Conservation (phyloP, 2,888 invertebrate genomes). For the Lathronympha strigana region DNA sequence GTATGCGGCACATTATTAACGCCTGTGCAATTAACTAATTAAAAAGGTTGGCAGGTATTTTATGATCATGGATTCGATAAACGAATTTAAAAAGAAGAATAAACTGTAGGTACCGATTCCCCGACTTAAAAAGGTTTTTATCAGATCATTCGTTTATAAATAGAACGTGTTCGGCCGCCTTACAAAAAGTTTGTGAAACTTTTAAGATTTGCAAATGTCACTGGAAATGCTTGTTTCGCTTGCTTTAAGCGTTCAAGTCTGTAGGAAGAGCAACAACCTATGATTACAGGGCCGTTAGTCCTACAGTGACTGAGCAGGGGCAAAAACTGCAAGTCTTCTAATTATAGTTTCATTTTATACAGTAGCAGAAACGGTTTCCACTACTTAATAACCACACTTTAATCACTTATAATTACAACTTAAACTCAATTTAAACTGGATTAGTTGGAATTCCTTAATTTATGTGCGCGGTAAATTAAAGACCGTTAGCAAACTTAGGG, state of each 20-base stretch:
- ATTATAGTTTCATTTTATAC: conserved; percentile 35
- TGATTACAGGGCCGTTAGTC: conserved; percentile 83
- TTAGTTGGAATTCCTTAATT: conserved; percentile 26
- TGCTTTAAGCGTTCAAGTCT: conserved; percentile 61
- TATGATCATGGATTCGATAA: conserved; percentile 6
- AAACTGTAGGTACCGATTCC: conserved; percentile 3
- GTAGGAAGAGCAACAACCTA: conserved; percentile 83
- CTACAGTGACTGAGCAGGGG: conserved; percentile 68
- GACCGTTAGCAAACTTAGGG: conserved; percentile 42
- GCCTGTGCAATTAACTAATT: neutral
- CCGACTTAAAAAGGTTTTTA: conserved; percentile 24
- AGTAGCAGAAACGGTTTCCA: conserved; percentile 26
- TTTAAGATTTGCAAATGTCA: conserved; percentile 42
- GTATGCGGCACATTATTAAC: neutral
- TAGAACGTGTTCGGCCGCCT: conserved; percentile 22
- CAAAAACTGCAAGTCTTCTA: conserved; percentile 54
- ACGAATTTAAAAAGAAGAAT: conserved; percentile 1
- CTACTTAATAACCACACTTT: conserved; percentile 8
- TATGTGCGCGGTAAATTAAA: conserved; percentile 33
- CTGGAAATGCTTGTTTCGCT: conserved; percentile 59
- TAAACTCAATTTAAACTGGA: conserved; percentile 20
- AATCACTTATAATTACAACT: neutral
- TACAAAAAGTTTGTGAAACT: conserved; percentile 27
- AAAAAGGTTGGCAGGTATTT: conserved; percentile 7
- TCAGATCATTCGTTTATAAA: conserved; percentile 20